Conservation (phyloP, 2,888 invertebrate genomes). For the Entomobrya multifasciata region DNA sequence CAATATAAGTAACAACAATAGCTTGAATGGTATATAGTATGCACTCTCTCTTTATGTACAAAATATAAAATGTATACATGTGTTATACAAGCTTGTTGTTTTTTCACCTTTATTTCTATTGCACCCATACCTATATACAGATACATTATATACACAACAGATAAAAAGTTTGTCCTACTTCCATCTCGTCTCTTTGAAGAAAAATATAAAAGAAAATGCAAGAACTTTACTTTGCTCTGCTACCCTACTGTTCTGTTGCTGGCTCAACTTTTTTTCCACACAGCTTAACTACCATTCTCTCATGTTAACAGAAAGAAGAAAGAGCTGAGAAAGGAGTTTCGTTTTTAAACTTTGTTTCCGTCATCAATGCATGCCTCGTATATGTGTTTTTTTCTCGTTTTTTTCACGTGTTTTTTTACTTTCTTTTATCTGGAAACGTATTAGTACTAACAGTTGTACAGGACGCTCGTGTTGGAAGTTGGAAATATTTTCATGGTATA, state of each 20-base stretch:
- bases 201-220: slow-evolving; percentile 52
- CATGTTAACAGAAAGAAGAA: background rate
- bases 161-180: slow-evolving; percentile 65
- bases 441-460: slow-evolving; percentile 35
- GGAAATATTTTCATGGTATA: too few species aligned
- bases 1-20: background rate
- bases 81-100: slow-evolving; percentile 16
- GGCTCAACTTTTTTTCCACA: slow-evolving; percentile 54
- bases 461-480: too few species aligned
- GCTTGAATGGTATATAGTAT: slow-evolving; percentile 5
- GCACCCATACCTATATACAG: slow-evolving; percentile 1
- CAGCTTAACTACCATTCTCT: slow-evolving; percentile 30
- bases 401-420: too few species aligned
- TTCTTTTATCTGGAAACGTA: too few species aligned
- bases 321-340: slow-evolving; percentile 7
- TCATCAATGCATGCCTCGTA: background rate
- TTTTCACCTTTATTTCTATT: slow-evolving; percentile 32
- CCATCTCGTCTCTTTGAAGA: slow-evolving; percentile 48
- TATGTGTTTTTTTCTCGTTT: too few species aligned
- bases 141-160: slow-evolving; percentile 10
- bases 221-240: slow-evolving; percentile 54
- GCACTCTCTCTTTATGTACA: slow-evolving; percentile 6
- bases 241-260: slow-evolving; percentile 8
- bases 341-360: background rate
- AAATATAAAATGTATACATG: too few species aligned